These are phyloP conservation scores for Gallinago paraguaiae DNA, from an alignment of 2,113 vertebrate species.

Conservation along the genomic window DNA sequence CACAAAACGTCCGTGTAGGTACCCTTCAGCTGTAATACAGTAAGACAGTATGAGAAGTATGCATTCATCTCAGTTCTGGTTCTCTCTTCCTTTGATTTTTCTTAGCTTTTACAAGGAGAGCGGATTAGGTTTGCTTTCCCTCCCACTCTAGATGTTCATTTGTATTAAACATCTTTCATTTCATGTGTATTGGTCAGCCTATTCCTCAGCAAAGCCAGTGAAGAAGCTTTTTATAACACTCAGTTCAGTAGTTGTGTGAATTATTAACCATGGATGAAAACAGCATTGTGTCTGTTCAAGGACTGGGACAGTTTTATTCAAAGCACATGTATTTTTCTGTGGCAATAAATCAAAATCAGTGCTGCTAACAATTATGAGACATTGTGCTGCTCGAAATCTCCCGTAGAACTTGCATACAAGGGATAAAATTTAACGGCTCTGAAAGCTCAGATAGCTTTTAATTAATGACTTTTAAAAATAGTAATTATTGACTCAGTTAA, in stretches of 20 bases:
- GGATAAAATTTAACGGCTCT: background rate
- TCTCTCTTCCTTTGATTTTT: background rate
- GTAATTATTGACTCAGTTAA: slow-evolving; percentile 47
- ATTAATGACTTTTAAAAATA: slow-evolving; percentile 53
- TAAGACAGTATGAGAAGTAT: background rate
- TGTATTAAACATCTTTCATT: background rate
- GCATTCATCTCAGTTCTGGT: background rate
- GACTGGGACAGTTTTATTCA: background rate
- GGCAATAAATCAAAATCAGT: background rate
- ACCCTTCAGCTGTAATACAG: background rate
- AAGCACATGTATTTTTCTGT: background rate
- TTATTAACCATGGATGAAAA: background rate
- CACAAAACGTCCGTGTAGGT: background rate
- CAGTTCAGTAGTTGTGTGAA: background rate
- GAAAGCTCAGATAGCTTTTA: background rate
- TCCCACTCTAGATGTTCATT: background rate
- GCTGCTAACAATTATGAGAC: background rate
- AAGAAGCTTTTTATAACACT: background rate
- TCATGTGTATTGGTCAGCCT: background rate
- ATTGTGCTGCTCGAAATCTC: background rate
- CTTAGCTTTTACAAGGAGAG: background rate
- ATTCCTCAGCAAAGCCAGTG: background rate
- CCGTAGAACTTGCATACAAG: background rate
- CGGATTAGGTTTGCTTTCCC: background rate
- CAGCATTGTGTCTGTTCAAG: background rate